phyloP scores from a whole-genome alignment of 2,888 invertebrate species.

The Plagodis dolabraria region DNA sequence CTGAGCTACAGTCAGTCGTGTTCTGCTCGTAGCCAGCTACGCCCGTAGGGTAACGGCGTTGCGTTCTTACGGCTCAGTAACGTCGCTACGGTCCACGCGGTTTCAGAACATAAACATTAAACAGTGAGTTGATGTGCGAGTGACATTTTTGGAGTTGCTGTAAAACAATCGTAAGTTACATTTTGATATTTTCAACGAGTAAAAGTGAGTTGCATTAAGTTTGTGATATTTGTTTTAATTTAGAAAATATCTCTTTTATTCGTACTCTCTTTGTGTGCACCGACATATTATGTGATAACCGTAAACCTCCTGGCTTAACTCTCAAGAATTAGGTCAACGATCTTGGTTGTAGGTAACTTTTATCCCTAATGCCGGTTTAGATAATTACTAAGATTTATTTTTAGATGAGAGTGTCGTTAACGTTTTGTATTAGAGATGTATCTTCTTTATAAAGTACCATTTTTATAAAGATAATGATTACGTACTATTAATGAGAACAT shows the following conservation, averaged over 20 bases:
- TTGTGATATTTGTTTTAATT: neutral
- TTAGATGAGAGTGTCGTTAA: neutral
- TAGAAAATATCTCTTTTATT: neutral
- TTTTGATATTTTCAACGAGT: neutral
- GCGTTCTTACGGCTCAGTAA: constrained; percentile 40
- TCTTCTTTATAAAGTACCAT: neutral
- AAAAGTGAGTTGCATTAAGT: too few relatives aligned
- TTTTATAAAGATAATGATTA: too few relatives aligned
- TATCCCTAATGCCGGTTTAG: constrained; percentile 13
- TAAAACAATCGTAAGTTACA: constrained; percentile 16
- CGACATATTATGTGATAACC: constrained; percentile 12
- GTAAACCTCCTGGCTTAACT: neutral
- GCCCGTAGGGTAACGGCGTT: constrained; percentile 69
- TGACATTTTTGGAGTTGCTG: constrained; percentile 15
- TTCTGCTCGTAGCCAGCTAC: constrained; percentile 65
- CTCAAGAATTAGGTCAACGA: constrained; percentile 32
- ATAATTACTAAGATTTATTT: constrained; percentile 21
- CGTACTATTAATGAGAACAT: too few relatives aligned
- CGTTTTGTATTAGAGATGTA: neutral
- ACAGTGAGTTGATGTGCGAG: constrained; percentile 41
- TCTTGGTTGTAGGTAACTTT: constrained; percentile 18
- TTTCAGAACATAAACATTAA: constrained; percentile 37
- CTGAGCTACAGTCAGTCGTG: constrained; percentile 55
- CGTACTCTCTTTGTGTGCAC: neutral
- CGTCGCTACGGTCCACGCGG: constrained; percentile 44